Conservation (phyloP, 1,140 invertebrate genomes). For the Vanessa atalanta region DNA sequence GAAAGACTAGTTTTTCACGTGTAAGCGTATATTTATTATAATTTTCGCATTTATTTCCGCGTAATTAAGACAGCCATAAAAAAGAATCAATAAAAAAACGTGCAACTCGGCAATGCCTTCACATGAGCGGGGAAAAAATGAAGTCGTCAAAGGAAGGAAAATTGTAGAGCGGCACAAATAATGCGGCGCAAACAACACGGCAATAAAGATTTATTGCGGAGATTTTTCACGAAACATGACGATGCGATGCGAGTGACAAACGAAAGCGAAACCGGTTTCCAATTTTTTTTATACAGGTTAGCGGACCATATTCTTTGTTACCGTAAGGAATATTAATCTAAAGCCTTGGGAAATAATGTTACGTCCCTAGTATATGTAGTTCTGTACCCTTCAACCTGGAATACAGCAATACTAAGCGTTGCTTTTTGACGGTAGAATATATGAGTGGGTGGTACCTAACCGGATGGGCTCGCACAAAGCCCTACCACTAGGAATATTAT, state of each 20-base stretch:
- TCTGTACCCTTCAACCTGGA: no score
- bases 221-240: slow-evolving; percentile 62
- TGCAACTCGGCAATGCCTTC: slow-evolving; percentile 45
- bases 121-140: slow-evolving; percentile 53
- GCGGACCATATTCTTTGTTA: no score
- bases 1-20: slow-evolving; percentile 3
- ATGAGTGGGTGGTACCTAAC: no score
- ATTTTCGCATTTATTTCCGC: slow-evolving; percentile 27
- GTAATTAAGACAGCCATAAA: slow-evolving; percentile 41
- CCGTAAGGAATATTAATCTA: no score
- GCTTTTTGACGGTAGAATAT: no score
- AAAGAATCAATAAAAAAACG: slow-evolving; percentile 35
- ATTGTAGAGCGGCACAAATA: slow-evolving; percentile 70
- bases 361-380: no score
- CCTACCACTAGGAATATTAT: no score
- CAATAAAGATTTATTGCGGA: slow-evolving; percentile 76
- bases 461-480: no score
- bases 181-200: slow-evolving; percentile 72
- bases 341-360: no score
- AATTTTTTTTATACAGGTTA: not conserved
- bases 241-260: slow-evolving; percentile 17
- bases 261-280: not conserved
- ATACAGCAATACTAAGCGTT: no score
- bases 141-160: slow-evolving; percentile 72
- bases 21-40: slow-evolving; percentile 9